These are phyloP conservation scores for Esox niger DNA, from an alignment of 2,113 vertebrate genomes.

Conservation along the genomic window DNA sequence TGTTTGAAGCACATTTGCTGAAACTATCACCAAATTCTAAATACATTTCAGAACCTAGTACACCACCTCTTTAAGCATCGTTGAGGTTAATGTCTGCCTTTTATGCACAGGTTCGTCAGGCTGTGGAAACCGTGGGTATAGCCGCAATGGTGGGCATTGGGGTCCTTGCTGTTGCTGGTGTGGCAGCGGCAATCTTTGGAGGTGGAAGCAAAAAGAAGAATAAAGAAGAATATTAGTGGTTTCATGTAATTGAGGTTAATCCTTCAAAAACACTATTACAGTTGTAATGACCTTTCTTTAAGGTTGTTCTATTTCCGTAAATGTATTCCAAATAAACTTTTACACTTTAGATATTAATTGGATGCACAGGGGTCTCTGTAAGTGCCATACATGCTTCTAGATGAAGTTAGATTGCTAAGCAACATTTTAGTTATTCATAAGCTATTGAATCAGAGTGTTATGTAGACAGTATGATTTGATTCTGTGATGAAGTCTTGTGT, in stretches of 20 bases:
- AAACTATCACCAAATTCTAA: not conserved
- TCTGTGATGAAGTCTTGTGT: too few relatives aligned
- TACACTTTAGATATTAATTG: not conserved
- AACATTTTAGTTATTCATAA: not conserved
- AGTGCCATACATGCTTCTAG: slow-evolving; percentile 6
- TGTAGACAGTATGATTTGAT: not conserved
- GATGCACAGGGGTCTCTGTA: slow-evolving; percentile 1
- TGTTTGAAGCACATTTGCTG: not conserved
- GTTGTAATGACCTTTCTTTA: too few relatives aligned
- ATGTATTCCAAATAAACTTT: slow-evolving; percentile 5
- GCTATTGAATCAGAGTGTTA: not conserved
- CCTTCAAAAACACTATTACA: not conserved
- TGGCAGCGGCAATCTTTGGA: slow-evolving; percentile 30
- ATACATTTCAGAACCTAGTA: too few relatives aligned
- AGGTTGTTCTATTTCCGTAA: not conserved
- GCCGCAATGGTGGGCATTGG: slow-evolving; percentile 22
- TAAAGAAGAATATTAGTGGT: not conserved
- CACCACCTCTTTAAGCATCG: too few relatives aligned
- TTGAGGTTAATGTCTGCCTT: not conserved
- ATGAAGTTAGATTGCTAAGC: not conserved
- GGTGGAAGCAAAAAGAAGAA: slow-evolving; percentile 47
- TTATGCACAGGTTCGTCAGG: slow-evolving; percentile 52
- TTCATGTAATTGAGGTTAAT: not conserved
- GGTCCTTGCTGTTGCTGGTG: slow-evolving; percentile 16
- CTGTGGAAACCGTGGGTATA: slow-evolving; percentile 20